These are phyloP conservation scores for Etheostoma perlongum DNA, from an alignment of 2,797 vertebrate genomes.

Conservation along the genomic window DNA sequence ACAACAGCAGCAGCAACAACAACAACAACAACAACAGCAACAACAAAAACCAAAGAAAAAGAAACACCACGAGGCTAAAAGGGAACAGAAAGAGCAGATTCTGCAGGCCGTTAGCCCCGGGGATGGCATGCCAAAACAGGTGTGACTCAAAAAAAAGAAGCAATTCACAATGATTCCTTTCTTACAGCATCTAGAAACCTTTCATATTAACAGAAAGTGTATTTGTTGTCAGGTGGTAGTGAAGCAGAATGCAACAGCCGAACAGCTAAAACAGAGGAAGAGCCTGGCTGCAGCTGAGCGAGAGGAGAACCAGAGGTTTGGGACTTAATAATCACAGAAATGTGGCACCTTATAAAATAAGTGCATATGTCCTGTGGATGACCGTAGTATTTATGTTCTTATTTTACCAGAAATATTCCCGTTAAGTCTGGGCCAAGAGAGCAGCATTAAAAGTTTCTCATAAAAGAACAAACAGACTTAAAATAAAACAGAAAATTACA, in stretches of 20 bases:
- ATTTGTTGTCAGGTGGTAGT: slow-evolving; percentile 84
- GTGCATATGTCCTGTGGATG: neutral
- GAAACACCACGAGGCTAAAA: slow-evolving; percentile 83
- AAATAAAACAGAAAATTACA: too few species aligned
- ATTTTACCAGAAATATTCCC: too few species aligned
- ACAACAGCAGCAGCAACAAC: slow-evolving; percentile 89
- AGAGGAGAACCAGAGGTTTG: slow-evolving; percentile 96
- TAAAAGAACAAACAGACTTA: too few species aligned
- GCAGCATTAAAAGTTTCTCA: too few species aligned
- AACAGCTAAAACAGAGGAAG: slow-evolving; percentile 97
- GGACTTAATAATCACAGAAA: neutral
- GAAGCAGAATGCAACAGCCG: slow-evolving; percentile 94
- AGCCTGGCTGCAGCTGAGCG: slow-evolving; percentile 92
- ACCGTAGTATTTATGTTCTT: neutral
- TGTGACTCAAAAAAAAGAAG: slow-evolving; percentile 58
- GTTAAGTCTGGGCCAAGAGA: too few species aligned
- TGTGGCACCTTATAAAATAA: neutral
- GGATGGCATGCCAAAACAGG: slow-evolving; percentile 94
- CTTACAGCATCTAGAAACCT: neutral
- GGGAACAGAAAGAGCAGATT: slow-evolving; percentile 90
- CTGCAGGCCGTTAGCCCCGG: slow-evolving; percentile 88
- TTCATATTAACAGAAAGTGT: neutral
- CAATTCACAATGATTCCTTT: neutral
- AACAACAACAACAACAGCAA: slow-evolving; percentile 83
- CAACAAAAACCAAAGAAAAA: slow-evolving; percentile 89